phyloP scores from a whole-genome alignment of 2,797 vertebrate genomes.

The Limosa lapponica region DNA sequence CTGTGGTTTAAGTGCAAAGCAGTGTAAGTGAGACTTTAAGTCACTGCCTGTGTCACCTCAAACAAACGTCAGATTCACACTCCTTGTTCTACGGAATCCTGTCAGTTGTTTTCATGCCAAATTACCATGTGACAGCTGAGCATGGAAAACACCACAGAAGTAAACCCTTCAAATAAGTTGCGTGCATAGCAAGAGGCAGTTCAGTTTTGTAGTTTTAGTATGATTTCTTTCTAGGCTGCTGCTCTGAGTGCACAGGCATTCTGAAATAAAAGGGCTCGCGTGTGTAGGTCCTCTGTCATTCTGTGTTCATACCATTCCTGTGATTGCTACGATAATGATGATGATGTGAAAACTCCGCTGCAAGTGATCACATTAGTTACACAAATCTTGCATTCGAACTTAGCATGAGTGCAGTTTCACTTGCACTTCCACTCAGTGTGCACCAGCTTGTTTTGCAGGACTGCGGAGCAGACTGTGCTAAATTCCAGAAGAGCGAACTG shows the following conservation, averaged over 20 bases:
- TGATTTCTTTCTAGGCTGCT: background rate
- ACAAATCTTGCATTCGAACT: background rate
- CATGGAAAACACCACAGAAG: background rate
- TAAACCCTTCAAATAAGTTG: background rate
- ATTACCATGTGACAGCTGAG: background rate
- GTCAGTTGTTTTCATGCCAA: background rate
- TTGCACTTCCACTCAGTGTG: background rate
- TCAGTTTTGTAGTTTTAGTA: background rate
- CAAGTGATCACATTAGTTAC: background rate
- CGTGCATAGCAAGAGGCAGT: background rate
- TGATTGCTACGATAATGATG: background rate
- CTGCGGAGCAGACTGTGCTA: slow-evolving; percentile 92
- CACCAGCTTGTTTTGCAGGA: slow-evolving; percentile 78
- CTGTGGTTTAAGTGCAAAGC: background rate
- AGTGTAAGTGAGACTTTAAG: background rate
- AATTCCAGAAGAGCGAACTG: slow-evolving; percentile 95
- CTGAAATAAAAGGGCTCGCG: background rate
- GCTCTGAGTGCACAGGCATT: background rate
- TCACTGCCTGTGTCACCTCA: background rate
- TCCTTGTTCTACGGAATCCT: background rate
- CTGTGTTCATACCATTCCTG: background rate
- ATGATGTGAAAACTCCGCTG: background rate
- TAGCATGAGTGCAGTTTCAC: background rate
- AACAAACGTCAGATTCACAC: background rate
- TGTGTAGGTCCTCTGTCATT: background rate